Evolutionary conservation across 2,888 invertebrate species (phyloP), one percentile per base, ranked within the genome.

Genomic region (Linnaemya vulpina): DNA sequence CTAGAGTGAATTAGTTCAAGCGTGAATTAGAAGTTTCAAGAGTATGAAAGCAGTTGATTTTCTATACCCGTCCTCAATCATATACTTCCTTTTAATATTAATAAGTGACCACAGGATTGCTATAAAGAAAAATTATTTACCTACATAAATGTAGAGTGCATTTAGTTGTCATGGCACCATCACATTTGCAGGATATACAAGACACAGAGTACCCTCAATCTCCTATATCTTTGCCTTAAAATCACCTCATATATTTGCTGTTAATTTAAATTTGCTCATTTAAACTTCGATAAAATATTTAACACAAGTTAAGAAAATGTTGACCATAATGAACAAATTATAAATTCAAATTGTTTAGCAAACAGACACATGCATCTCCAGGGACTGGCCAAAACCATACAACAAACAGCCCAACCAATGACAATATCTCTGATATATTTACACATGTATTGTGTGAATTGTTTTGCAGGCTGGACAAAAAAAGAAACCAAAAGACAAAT

Each of bases 281-380:
- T 80, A 63, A 80, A 62, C 80, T 65, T 77, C 25, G 74, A 73
- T 79, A 65, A 82, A 85, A 71, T 78, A 85, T 85, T 82, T 78
- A 82, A 78, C 63, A 78, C 49, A 76, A 62, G n/a, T 67, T 70
- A 35, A 10, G 46, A 8, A 77, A 58, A 65, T 70, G 62, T 75
- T 75, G 62, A 62, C 25, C 81, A 17, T 73, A 85, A 82, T 62
- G 60, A 67, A 65, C 46, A 79, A 83, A 85, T 85, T 85, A 83
- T 78, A 85, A 67, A 85, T 83, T 83, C 78, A 85, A 85, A 85
- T 85, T 83, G 75, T 60, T 60, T 46, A 70, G 75, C 63, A 75
- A 73, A 82, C 74, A 35, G 73, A 70, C 78, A 51, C 65, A 84
- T 71, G 40, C 43, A 58, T 43, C 80, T 63, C 60, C 25, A 35